These are phyloP conservation scores for Rhabdornis inornatus DNA, from an alignment of 2,113 vertebrate species.

Conservation along the genomic window DNA sequence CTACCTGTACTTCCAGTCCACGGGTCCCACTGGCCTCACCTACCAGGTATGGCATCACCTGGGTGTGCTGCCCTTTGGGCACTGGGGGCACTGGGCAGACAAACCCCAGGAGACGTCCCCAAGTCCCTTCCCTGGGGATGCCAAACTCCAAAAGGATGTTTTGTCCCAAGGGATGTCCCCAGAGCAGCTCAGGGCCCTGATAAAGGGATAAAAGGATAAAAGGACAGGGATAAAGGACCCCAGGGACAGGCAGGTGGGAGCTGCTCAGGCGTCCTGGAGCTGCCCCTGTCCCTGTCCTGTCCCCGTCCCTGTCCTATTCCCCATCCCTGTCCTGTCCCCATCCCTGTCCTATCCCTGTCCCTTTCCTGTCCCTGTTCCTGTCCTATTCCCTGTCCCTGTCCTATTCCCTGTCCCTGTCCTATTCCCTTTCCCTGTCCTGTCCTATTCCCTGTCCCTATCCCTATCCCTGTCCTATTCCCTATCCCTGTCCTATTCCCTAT, in stretches of 20 bases:
- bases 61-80: fast-evolving
- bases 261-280: neutral
- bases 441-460: too few species aligned
- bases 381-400: too few species aligned
- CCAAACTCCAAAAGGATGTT: neutral
- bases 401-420: too few species aligned
- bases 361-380: too few species aligned
- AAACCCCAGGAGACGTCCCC: neutral
- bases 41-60: slow-evolving; percentile 80
- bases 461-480: too few species aligned
- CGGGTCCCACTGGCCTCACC: slow-evolving; percentile 81
- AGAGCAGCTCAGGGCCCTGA: neutral
- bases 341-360: too few species aligned
- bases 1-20: slow-evolving; percentile 91
- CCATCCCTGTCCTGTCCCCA: too few species aligned
- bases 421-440: too few species aligned
- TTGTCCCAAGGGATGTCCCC: neutral
- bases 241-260: neutral
- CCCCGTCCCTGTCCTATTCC: too few species aligned
- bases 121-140: fast-evolving
- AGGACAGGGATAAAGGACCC: neutral
- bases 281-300: too few species aligned
- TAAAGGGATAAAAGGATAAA: too few species aligned
- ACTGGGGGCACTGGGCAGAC: neutral
- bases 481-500: too few species aligned